phyloP scores from a whole-genome alignment of 1,140 invertebrate species.

The Stegodyphus dumicola region DNA sequence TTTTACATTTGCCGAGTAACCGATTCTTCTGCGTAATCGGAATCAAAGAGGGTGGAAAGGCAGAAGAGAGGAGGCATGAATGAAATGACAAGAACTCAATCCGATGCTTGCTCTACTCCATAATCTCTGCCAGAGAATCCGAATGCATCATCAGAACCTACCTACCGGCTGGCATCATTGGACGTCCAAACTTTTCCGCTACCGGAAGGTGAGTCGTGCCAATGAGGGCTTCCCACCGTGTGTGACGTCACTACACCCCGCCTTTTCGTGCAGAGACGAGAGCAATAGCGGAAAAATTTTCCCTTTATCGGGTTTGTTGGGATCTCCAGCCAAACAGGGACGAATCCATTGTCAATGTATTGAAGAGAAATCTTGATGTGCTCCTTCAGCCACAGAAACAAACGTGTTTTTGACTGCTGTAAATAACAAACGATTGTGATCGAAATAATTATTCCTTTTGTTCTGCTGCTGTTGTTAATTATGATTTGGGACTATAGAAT shows the following conservation, averaged over 20 bases:
- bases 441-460: background rate
- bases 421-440: too few relatives aligned
- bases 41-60: background rate
- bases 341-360: background rate
- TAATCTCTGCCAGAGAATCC: conserved; percentile 18
- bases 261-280: conserved; percentile 2
- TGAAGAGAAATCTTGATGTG: too few relatives aligned
- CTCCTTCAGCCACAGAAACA: too few relatives aligned
- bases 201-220: conserved; percentile 16
- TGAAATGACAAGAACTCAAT: conserved; percentile 33
- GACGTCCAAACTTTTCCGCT: conserved; percentile 29
- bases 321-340: conserved; percentile 11
- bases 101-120: conserved; percentile 2
- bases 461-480: background rate
- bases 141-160: conserved; percentile 40
- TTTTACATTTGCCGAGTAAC: too few relatives aligned
- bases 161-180: conserved; percentile 30
- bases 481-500: background rate
- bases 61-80: background rate
- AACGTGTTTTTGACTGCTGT: too few relatives aligned
- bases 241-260: conserved; percentile 41
- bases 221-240: background rate
- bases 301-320: conserved; percentile 1
- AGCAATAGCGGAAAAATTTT: conserved; percentile 33
- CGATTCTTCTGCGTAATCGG: too few relatives aligned